Conservation (phyloP, 1,140 invertebrate species). For the Leptopilina clavipes region DNA sequence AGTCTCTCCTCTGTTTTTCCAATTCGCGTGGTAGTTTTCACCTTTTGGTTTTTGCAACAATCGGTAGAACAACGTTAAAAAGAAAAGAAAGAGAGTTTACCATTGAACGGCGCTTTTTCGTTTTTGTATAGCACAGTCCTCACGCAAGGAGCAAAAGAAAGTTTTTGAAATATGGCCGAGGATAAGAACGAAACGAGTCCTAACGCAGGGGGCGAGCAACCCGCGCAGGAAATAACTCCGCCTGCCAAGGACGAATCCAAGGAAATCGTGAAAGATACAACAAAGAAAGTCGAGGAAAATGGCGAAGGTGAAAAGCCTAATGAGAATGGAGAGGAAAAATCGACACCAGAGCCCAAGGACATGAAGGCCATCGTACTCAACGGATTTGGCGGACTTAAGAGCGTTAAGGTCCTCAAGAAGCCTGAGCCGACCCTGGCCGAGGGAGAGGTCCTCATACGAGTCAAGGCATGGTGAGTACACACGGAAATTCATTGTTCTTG, state of each 20-base stretch:
- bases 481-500: constrained; percentile 55
- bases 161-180: constrained; percentile 68
- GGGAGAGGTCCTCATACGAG: constrained; percentile 88
- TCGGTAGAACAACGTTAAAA: neutral
- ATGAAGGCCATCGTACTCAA: constrained; percentile 89
- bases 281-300: constrained; percentile 73
- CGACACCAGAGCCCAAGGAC: constrained; percentile 81
- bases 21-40: constrained; percentile 4
- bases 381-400: constrained; percentile 89
- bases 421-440: constrained; percentile 83
- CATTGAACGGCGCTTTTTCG: neutral
- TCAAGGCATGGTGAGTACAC: constrained; percentile 88
- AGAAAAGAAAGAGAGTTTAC: too few relatives aligned
- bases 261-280: constrained; percentile 73
- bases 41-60: constrained; percentile 1
- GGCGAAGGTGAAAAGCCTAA: constrained; percentile 72
- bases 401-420: constrained; percentile 87
- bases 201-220: constrained; percentile 55
- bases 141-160: constrained; percentile 16
- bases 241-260: constrained; percentile 60
- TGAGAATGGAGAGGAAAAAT: constrained; percentile 76
- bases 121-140: neutral
- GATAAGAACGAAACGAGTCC: constrained; percentile 72
- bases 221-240: constrained; percentile 62
- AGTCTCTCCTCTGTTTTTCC: constrained; percentile 7